Evolutionary conservation across 2,797 vertebrate genomes (phyloP).

Genomic region (Myotis vivesi): DNA sequence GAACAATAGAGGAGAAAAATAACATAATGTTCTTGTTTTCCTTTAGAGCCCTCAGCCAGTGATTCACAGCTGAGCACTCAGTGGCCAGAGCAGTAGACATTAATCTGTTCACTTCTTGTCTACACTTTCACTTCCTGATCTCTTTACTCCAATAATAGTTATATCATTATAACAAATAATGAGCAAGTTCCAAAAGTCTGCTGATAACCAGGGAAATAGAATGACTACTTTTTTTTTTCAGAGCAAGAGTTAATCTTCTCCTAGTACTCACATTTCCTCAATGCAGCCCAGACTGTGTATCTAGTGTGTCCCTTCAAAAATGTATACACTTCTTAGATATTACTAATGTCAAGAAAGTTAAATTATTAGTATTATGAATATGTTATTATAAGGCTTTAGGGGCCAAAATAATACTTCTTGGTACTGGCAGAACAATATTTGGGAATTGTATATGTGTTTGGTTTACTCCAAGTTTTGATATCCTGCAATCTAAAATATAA

Average conservation of each 20-base stretch:
- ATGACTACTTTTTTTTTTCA: constrained; percentile 28
- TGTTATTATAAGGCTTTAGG: not conserved
- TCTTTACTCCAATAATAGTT: not conserved
- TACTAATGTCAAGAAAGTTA: not conserved
- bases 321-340: not conserved
- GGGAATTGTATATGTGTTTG: not conserved
- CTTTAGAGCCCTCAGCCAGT: not conserved
- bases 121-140: not conserved
- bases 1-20: not conserved
- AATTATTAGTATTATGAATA: not conserved
- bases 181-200: not conserved
- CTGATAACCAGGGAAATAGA: not conserved
- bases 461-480: not conserved
- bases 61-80: not conserved
- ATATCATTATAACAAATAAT: not conserved
- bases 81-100: not conserved
- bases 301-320: not conserved
- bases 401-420: not conserved
- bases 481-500: not conserved
- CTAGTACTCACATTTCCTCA: not conserved
- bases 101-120: not conserved
- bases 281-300: not conserved
- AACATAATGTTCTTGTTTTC: not conserved
- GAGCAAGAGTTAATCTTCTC: not conserved
- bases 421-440: not conserved